Evolutionary conservation across 2,113 vertebrate species (phyloP), one percentile per base, ranked within the genome.

Genomic region (Ceyx melanurus): DNA sequence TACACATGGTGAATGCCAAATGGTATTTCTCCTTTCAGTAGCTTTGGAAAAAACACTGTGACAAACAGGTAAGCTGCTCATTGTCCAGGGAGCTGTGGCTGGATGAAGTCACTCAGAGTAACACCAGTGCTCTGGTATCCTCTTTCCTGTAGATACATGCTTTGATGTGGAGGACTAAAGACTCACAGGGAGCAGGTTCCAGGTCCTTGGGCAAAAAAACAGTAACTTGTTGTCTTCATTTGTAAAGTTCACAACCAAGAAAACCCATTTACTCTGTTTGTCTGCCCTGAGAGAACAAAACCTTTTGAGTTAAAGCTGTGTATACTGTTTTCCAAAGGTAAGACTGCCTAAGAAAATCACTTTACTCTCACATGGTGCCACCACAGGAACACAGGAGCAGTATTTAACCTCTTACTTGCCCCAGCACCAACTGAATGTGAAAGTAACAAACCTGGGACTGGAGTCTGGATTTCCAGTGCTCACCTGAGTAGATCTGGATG

Each of bases 391-490:
- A 71, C 64, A 42, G 45, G 3, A 31, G 6, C 17, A 60, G 5
- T 42, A 46, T 29, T 89, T 48, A 68, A 79, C 15, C 9, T 65
- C 23, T 45, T 45, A 2, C 26, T 10, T 76, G 15, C 14, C 12
- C 10, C 19, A 51, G 67, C 28, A 79, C 23, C 19, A 28, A 1
- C 40, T 61, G 31, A 35, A 40, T 11, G 28, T 70, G 31, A 23
- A 80, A 61, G 12, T 35, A 48, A 73, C 5, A 60, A 29, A 31
- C 26, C 46, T 75, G 25, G 11, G 48, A 13, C 26, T 40, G 57
- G 17, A 45, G 8, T 42, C 22, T 46, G 0, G 10, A 4, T 20
- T 26, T 61, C 79, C n/a, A 40, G 0, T 26, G 11, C 51, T 74
- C 21, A 9, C 53, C 31, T 13, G 17, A 31, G 8, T 58, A n/a